phyloP scores from a whole-genome alignment of 2,888 invertebrate species.

The Neoitamus cyanurus region DNA sequence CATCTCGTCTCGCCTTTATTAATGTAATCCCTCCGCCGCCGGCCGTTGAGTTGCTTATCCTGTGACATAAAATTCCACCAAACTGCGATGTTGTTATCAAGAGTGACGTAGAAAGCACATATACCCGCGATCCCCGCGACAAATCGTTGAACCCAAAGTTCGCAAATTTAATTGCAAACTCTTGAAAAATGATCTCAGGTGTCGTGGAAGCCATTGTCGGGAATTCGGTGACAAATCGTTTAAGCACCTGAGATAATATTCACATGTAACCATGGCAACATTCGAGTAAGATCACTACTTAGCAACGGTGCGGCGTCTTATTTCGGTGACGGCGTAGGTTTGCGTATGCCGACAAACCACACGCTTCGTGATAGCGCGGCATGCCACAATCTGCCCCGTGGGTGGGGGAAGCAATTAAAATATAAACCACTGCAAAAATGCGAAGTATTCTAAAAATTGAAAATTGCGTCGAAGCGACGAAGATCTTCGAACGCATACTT shows the following conservation, averaged over 20 bases:
- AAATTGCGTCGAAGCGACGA: background rate
- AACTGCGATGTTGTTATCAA: background rate
- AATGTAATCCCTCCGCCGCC: background rate
- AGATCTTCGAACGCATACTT: constrained; percentile 1
- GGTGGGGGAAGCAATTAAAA: background rate
- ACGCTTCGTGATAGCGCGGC: background rate
- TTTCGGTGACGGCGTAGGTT: background rate
- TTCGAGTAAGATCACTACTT: background rate
- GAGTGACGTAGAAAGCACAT: background rate
- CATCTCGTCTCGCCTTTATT: background rate
- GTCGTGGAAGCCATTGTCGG: background rate
- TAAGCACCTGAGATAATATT: background rate
- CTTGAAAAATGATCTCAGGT: background rate
- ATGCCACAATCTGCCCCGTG: background rate
- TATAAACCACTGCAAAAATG: background rate
- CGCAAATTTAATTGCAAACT: background rate
- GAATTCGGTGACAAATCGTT: background rate
- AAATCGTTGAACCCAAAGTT: background rate
- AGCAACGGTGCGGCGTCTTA: background rate
- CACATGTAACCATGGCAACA: background rate
- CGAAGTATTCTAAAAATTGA: background rate
- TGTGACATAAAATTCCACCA: background rate
- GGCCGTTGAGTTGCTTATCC: background rate
- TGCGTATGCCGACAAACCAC: background rate
- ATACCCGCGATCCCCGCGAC: background rate